A percentile compares a stretch with the other conserved stretches of the same genome.
These are phyloP conservation scores for Sarcophaga rosellei DNA, from an alignment of 2,888 invertebrate species.

Conservation along the genomic window DNA sequence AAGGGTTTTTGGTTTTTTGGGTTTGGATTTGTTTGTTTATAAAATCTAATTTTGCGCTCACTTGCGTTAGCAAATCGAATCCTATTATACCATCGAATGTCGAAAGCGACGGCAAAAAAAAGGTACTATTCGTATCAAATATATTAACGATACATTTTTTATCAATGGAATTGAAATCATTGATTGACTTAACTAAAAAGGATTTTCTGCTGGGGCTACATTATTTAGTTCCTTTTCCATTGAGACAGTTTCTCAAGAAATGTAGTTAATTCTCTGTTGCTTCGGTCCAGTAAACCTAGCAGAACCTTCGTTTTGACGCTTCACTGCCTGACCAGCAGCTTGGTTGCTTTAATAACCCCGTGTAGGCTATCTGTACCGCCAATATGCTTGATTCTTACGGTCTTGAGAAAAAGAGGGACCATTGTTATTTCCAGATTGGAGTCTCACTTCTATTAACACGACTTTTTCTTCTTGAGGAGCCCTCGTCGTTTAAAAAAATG, in stretches of 20 bases:
- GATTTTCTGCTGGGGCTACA: constrained; percentile 35
- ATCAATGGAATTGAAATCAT: constrained; percentile 53
- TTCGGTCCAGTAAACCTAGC: constrained; percentile 46
- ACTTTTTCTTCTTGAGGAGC: not conserved
- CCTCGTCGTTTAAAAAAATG: constrained; percentile 2
- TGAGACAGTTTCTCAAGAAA: constrained; percentile 34
- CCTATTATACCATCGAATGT: constrained; percentile 68
- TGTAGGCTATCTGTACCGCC: constrained; percentile 7
- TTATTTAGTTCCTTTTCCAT: constrained; percentile 35
- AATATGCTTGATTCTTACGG: not conserved
- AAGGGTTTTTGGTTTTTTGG: too few species aligned
- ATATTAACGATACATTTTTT: constrained; percentile 61
- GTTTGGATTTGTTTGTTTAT: constrained; percentile 45
- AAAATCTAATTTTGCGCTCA: constrained; percentile 60
- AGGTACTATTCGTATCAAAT: constrained; percentile 55
- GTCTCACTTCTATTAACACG: not conserved
- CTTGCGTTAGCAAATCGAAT: constrained; percentile 64
- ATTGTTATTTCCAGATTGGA: not conserved
- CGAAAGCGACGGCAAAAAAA: constrained; percentile 59
- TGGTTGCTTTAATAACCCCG: not conserved
- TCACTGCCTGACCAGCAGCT: constrained; percentile 27
- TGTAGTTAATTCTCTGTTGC: constrained; percentile 42
- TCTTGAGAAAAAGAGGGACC: not conserved
- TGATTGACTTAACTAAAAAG: constrained; percentile 58
- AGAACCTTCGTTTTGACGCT: constrained; percentile 33